Base-by-base conservation (phyloP, 2,113 vertebrate species). In the Pteruthius melanotis region DNA sequence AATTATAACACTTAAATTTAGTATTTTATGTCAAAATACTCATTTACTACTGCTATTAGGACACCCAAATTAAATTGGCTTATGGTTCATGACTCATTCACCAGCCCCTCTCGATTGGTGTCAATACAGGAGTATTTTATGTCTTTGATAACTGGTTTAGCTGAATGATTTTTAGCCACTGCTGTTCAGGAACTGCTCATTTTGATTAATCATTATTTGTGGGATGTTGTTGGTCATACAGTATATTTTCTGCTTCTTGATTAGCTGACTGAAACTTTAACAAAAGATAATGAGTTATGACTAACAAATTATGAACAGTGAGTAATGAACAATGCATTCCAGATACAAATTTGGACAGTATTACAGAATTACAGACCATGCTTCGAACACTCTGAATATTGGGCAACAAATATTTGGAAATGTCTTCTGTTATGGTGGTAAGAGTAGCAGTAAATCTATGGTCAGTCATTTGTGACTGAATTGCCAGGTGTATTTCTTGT, bases 271-370 rank as follows among this genome's bases (percentile, higher is more conserved):
- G 72, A 90, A 95, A 57, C 17, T 93, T 89, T 86, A 88, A 74
- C 66, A 90, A 56, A 90, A 90, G 57, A 68, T 84, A 91, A 88
- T 83, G 74, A 90, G 28, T 88, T 94, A 89, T 91, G 77, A 89
- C 60, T 92, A 94, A 89, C 33, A 91, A 94, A 75, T 83, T 88
- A 85, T 72, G 65, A 95, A 53, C 44, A 39, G 16, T 53, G 75
- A 87, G 50, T 63, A 91, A 87, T 49, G 53, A 92, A 71, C 49
- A 89, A 56, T n/a, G 6, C 27, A 68, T 72, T 95, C 64, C 47
- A 69, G 44, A 24, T 81, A 86, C 28, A 76, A 71, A 87, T 82
- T 68, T 82, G 61, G 49, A 31, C 22, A 71, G 49, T 44, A 78
- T 24, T 80, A 47, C 15, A 70, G 56, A 94, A 82, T 84, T 77